Evolutionary conservation across 2,797 vertebrate species (phyloP).

Genomic region (Cetoscarus ocellatus): DNA sequence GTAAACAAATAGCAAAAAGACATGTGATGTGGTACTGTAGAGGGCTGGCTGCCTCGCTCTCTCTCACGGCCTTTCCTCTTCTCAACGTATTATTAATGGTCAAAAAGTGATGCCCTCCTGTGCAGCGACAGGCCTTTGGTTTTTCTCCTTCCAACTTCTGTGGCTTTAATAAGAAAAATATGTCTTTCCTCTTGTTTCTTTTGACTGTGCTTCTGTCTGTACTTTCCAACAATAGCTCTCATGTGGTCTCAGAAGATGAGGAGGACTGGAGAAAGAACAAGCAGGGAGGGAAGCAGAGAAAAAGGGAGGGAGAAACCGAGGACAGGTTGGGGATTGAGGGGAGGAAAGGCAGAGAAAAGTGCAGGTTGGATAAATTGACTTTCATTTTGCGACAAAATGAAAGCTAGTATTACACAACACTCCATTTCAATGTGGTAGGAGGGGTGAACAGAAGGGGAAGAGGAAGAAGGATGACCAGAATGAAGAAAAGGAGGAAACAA

Average conservation of each 20-base stretch:
- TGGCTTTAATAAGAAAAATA: slow-evolving; percentile 81
- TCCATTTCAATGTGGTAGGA: slow-evolving; percentile 34
- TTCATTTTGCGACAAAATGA: slow-evolving; percentile 67
- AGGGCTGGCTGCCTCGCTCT: slow-evolving; percentile 17
- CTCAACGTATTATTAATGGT: slow-evolving; percentile 66
- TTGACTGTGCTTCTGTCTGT: slow-evolving; percentile 72
- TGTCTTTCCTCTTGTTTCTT: slow-evolving; percentile 73
- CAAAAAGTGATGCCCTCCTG: slow-evolving; percentile 68
- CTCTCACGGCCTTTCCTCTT: slow-evolving; percentile 26
- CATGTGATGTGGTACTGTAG: slow-evolving; percentile 48
- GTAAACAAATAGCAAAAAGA: slow-evolving; percentile 66
- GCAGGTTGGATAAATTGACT: slow-evolving; percentile 64
- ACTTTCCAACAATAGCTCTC: slow-evolving; percentile 79
- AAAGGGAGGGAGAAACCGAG: background rate
- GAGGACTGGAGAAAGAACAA: slow-evolving; percentile 35
- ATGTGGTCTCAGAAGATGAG: slow-evolving; percentile 70
- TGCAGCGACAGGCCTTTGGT: slow-evolving; percentile 48
- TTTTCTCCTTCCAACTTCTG: slow-evolving; percentile 66
- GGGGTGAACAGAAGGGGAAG: slow-evolving; percentile 15
- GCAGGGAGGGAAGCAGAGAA: slow-evolving; percentile 3
- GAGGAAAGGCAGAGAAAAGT: slow-evolving; percentile 43
- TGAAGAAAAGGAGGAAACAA: slow-evolving; percentile 25
- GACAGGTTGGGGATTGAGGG: slow-evolving; percentile 26
- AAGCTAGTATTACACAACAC: slow-evolving; percentile 45
- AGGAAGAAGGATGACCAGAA: slow-evolving; percentile 27